Percentiles rank a stretch among this genome's conserved stretches.
These are phyloP conservation scores for Benthosema pterotum DNA, from an alignment of 2,797 vertebrate genomes.

Conservation along the genomic window DNA sequence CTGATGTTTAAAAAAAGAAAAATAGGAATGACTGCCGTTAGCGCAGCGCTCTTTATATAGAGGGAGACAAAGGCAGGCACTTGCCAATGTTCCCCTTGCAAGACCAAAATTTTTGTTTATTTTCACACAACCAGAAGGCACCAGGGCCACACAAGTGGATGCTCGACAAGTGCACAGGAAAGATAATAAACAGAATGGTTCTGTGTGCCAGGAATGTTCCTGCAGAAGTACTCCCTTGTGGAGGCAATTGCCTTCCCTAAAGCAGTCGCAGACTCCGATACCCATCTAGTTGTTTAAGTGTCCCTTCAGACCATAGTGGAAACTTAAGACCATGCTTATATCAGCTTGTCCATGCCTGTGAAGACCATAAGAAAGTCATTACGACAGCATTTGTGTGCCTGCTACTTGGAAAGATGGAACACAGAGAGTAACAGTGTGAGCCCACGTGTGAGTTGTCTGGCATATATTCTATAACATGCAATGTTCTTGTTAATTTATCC, in stretches of 20 bases:
- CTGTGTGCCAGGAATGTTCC: constrained; percentile 22
- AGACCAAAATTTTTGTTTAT: constrained; percentile 49
- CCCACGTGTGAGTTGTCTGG: no score
- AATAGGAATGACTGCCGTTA: not conserved
- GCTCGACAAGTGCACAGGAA: constrained; percentile 49
- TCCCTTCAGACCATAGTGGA: constrained; percentile 1
- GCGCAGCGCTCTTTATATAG: constrained; percentile 30
- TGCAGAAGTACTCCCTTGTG: constrained; percentile 6
- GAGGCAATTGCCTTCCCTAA: not conserved
- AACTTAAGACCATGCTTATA: no score
- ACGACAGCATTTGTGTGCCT: no score
- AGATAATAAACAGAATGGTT: constrained; percentile 50
- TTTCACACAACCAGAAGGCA: constrained; percentile 44
- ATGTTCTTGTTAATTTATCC: no score
- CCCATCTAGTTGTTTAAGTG: not conserved
- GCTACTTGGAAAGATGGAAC: no score
- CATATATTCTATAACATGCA: no score
- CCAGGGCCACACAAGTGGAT: constrained; percentile 54
- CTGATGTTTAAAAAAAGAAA: not conserved
- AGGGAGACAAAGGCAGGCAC: constrained; percentile 22
- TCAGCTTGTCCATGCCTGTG: no score
- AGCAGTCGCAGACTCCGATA: no score
- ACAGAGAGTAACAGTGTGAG: no score
- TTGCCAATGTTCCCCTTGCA: constrained; percentile 38
- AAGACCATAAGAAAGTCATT: no score